A percentile compares a stretch with the other conserved stretches of the same genome.
Evolutionary conservation across 1,140 invertebrate genomes (phyloP).

Genomic region (Rhysida immarginata): DNA sequence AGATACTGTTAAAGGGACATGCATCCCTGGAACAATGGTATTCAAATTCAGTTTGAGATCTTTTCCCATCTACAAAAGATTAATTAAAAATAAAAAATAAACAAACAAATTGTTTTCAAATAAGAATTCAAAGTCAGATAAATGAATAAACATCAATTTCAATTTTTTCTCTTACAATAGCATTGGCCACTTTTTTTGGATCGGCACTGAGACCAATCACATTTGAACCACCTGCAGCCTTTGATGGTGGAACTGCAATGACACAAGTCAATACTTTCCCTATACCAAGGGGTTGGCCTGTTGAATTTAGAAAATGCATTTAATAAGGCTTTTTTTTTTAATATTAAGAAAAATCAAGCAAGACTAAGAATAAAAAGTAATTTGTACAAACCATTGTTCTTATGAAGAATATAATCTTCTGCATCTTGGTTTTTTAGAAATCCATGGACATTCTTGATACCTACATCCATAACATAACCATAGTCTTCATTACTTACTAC

Average conservation of each 20-base stretch:
- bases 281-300: not conserved
- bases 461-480: not conserved
- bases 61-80: too few relatives aligned
- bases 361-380: too few relatives aligned
- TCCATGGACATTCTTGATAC: not conserved
- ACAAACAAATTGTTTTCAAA: too few relatives aligned
- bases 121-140: too few relatives aligned
- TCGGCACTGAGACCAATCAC: not conserved
- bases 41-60: not conserved
- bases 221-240: not conserved
- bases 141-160: too few relatives aligned
- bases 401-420: not conserved
- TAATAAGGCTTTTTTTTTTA: too few relatives aligned
- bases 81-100: too few relatives aligned
- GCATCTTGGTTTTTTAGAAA: not conserved
- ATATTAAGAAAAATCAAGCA: too few relatives aligned
- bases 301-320: too few relatives aligned
- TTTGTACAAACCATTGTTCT: constrained; percentile 1
- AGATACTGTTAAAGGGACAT: not conserved
- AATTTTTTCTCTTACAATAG: not conserved
- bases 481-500: not conserved
- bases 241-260: not conserved
- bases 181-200: not conserved
- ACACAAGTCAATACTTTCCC: not conserved
- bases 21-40: not conserved